Percentiles rank a stretch among this genome's conserved stretches.
Evolutionary conservation across 1,140 invertebrate species (phyloP).

Genomic region (Sesamia nonagrioides): DNA sequence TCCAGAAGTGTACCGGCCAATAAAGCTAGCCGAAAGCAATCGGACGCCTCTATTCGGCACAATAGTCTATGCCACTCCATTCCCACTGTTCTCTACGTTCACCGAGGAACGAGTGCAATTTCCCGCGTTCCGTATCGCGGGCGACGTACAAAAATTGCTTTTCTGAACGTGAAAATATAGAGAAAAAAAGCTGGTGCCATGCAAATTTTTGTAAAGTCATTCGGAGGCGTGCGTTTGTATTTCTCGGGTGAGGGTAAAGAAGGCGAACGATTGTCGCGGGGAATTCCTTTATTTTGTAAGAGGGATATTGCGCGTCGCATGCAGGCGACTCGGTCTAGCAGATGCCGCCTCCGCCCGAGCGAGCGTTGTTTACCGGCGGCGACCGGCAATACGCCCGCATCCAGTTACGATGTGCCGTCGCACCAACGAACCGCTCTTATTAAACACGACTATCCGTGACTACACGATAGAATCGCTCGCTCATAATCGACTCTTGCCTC

Average conservation of each 20-base stretch:
- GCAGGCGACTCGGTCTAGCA: conserved; percentile 71
- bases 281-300: conserved; percentile 84
- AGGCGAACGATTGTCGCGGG: conserved; percentile 83
- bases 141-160: conserved; percentile 87
- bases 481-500: conserved; percentile 28
- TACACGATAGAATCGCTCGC: conserved; percentile 39
- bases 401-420: conserved; percentile 60
- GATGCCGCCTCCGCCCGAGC: conserved; percentile 58
- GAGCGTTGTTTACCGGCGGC: conserved; percentile 76
- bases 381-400: conserved; percentile 72
- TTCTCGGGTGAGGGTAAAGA: conserved; percentile 81
- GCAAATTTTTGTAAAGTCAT: conserved; percentile 87
- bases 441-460: conserved; percentile 52
- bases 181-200: conserved; percentile 79
- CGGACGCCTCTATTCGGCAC: conserved; percentile 70
- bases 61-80: conserved; percentile 76
- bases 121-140: conserved; percentile 83
- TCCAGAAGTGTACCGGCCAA: conserved; percentile 74
- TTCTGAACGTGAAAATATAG: conserved; percentile 85
- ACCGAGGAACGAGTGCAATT: conserved; percentile 81
- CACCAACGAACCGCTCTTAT: conserved; percentile 65
- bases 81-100: conserved; percentile 72
- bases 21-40: conserved; percentile 77
- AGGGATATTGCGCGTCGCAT: conserved; percentile 86
- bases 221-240: conserved; percentile 85